Percentiles rank a stretch among this genome's conserved stretches.
These are phyloP conservation scores for Trypoxylon attenuatum DNA, from an alignment of 2,888 invertebrate genomes.

Conservation along the genomic window DNA sequence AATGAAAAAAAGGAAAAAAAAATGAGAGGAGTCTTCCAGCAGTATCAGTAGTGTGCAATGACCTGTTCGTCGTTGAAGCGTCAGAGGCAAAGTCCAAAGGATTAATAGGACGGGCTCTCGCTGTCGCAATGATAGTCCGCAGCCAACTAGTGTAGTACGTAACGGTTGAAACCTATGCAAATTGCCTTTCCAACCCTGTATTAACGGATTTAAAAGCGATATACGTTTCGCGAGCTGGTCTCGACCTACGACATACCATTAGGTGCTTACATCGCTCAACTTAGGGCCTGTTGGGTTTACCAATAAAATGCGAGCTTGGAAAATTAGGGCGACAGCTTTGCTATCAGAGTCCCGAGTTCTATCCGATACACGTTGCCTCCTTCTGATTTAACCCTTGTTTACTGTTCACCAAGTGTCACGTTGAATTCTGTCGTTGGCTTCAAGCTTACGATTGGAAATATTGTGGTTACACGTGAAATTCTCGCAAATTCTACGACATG, in stretches of 20 bases:
- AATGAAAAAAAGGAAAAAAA: slow-evolving; percentile 3
- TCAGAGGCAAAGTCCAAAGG: slow-evolving; percentile 54
- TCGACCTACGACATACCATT: slow-evolving; percentile 58
- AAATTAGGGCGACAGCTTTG: neutral
- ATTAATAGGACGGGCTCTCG: slow-evolving; percentile 52
- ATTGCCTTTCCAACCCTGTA: slow-evolving; percentile 63
- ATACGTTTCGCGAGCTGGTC: slow-evolving; percentile 57
- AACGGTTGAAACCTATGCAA: slow-evolving; percentile 66
- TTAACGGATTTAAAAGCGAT: slow-evolving; percentile 72
- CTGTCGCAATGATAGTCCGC: slow-evolving; percentile 47
- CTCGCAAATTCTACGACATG: too few species aligned
- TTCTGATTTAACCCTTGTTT: too few species aligned
- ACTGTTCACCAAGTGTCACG: too few species aligned
- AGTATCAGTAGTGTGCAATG: neutral
- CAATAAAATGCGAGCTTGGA: slow-evolving; percentile 13
- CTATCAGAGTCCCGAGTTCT: neutral
- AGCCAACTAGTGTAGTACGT: slow-evolving; percentile 29
- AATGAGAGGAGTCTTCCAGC: neutral
- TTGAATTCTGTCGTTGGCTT: too few species aligned
- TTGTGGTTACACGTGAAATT: too few species aligned
- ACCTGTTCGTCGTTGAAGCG: slow-evolving; percentile 25
- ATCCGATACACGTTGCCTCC: too few species aligned
- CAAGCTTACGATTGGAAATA: too few species aligned
- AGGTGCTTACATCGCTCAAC: slow-evolving; percentile 62
- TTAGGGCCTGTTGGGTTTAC: slow-evolving; percentile 30